These are phyloP conservation scores for Grus americana DNA, from an alignment of 2,113 vertebrate species.

Conservation along the genomic window DNA sequence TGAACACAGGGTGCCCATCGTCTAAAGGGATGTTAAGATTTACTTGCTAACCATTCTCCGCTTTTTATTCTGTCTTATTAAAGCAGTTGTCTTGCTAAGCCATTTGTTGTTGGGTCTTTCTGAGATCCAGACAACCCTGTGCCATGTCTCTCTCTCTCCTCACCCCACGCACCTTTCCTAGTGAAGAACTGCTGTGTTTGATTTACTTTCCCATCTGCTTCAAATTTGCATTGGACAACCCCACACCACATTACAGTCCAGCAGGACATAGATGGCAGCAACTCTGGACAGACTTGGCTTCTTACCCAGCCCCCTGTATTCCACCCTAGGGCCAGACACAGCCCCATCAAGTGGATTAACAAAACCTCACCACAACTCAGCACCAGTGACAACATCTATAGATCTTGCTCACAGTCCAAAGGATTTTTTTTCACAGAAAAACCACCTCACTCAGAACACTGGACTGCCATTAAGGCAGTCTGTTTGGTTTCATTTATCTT, in stretches of 20 bases:
- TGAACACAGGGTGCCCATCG: not conserved
- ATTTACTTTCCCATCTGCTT: not conserved
- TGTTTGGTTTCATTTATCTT: not conserved
- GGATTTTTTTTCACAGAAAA: not conserved
- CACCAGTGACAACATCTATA: not conserved
- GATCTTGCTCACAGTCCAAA: not conserved
- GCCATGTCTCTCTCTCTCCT: not conserved
- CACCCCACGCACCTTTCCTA: not conserved
- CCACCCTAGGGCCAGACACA: not conserved
- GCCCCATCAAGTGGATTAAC: not conserved
- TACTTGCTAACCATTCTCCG: too few species aligned
- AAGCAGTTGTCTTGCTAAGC: not conserved
- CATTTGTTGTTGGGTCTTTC: not conserved
- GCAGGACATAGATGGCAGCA: not conserved
- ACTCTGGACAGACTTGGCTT: not conserved
- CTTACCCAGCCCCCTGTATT: not conserved
- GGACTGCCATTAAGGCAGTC: not conserved
- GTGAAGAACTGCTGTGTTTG: not conserved
- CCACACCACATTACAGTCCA: not conserved
- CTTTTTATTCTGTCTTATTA: not conserved
- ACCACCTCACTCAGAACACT: not conserved
- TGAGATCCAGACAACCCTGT: not conserved
- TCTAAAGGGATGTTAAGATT: not conserved
- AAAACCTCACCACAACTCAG: not conserved
- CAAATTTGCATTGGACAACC: not conserved